Percentiles rank a stretch among this genome's conserved stretches.
Evolutionary conservation across 2,797 vertebrate genomes (phyloP).

Genomic region (Antennarius maculatus): DNA sequence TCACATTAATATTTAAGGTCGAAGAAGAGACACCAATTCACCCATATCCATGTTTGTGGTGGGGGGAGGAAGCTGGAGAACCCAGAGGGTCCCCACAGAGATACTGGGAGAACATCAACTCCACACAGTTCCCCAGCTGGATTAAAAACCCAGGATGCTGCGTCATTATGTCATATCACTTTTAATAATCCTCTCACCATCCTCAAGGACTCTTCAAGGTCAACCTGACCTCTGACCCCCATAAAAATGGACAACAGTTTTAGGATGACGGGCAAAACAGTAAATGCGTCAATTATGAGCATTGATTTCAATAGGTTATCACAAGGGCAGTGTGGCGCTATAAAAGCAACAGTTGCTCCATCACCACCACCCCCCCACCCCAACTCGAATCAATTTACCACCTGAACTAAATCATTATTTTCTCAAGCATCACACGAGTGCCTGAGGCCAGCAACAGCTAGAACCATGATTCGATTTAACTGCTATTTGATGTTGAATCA

Average conservation of each 20-base stretch:
- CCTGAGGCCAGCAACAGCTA: constrained; percentile 26
- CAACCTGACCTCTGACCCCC: neutral
- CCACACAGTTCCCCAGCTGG: too few relatives aligned
- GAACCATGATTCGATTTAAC: constrained; percentile 53
- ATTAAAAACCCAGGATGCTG: too few relatives aligned
- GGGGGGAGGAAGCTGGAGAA: too few relatives aligned
- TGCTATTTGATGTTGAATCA: constrained; percentile 70
- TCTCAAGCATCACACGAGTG: constrained; percentile 28
- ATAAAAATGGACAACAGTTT: constrained; percentile 16
- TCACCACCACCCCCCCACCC: constrained; percentile 21
- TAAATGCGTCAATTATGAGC: neutral
- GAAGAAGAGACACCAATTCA: too few relatives aligned
- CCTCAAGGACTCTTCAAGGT: too few relatives aligned
- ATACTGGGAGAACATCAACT: too few relatives aligned
- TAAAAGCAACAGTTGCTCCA: constrained; percentile 48
- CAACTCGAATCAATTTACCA: constrained; percentile 42
- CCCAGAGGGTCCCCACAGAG: too few relatives aligned
- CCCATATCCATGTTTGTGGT: too few relatives aligned
- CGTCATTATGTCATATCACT: too few relatives aligned
- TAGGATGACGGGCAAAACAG: neutral
- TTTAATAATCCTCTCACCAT: too few relatives aligned
- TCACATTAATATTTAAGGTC: too few relatives aligned
- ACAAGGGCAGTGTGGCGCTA: constrained; percentile 4
- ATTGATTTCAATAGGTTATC: constrained; percentile 17
- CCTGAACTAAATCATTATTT: constrained; percentile 57